Evolutionary conservation across 2,113 vertebrate species (phyloP).

Genomic region (Oryzias melastigma): DNA sequence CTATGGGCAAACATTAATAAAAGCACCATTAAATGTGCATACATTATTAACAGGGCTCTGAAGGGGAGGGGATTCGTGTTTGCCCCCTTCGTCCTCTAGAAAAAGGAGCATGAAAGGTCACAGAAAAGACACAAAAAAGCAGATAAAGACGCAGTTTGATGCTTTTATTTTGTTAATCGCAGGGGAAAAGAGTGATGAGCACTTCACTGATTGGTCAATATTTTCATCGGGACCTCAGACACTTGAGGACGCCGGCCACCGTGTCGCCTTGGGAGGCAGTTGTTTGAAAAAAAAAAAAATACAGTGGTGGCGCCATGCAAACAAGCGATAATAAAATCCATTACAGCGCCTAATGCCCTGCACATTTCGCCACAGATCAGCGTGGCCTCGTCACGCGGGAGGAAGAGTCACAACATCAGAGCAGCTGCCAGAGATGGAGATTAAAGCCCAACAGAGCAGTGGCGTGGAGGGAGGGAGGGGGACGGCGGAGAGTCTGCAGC

Average conservation of each 20-base stretch:
- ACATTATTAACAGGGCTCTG: conserved; percentile 57
- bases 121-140: conserved; percentile 12
- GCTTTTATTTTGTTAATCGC: neutral
- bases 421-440: conserved; percentile 43
- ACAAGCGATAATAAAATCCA: conserved; percentile 54
- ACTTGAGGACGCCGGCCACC: conserved; percentile 13
- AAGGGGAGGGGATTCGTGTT: conserved; percentile 4
- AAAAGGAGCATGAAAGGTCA: conserved; percentile 9
- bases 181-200: too few relatives aligned
- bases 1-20: conserved; percentile 5
- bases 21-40: conserved; percentile 44
- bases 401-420: conserved; percentile 49
- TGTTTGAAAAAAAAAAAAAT: conserved; percentile 41
- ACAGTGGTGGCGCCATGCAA: conserved; percentile 38
- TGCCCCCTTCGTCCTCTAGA: conserved; percentile 18
- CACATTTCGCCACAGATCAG: conserved; percentile 35
- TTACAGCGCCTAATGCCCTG: conserved; percentile 44
- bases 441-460: conserved; percentile 43
- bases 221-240: neutral
- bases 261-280: conserved; percentile 29
- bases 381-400: conserved; percentile 33
- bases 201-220: too few relatives aligned
- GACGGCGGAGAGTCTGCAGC: too few relatives aligned
- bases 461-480: too few relatives aligned
- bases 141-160: neutral